Evolutionary conservation across 2,888 invertebrate species (phyloP).

Genomic region (Drosophila seclusa): DNA sequence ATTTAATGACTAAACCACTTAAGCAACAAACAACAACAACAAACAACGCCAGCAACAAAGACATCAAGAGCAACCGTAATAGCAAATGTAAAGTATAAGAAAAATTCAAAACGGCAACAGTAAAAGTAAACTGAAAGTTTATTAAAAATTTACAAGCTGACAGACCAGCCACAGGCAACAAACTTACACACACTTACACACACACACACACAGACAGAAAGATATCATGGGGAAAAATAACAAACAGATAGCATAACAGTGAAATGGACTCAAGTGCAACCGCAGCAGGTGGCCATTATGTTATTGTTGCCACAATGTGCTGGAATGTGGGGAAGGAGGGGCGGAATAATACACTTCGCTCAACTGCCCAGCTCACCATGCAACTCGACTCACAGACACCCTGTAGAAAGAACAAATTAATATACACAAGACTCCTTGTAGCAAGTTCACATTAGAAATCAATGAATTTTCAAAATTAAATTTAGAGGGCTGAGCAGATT

Average conservation of each 20-base stretch:
- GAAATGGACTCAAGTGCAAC: constrained; percentile 78
- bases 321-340: not conserved
- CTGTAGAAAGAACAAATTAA: not conserved
- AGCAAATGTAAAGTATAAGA: constrained; percentile 16
- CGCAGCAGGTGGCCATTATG: constrained; percentile 77
- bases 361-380: not conserved
- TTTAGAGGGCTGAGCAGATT: no score
- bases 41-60: not conserved
- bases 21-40: constrained; percentile 24
- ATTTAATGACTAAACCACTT: constrained; percentile 48
- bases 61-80: not conserved
- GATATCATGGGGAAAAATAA: constrained; percentile 43
- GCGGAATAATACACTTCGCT: constrained; percentile 16
- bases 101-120: constrained; percentile 37
- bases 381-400: constrained; percentile 5
- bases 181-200: constrained; percentile 16
- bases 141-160: constrained; percentile 73
- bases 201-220: constrained; percentile 5
- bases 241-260: constrained; percentile 60
- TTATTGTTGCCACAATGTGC: constrained; percentile 56
- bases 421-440: not conserved
- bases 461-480: not conserved
- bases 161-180: constrained; percentile 44
- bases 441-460: not conserved
- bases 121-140: constrained; percentile 65